Evolutionary conservation across 2,888 invertebrate species (phyloP), one percentile per base, ranked within the genome.

Genomic region (Tipula lateralis): DNA sequence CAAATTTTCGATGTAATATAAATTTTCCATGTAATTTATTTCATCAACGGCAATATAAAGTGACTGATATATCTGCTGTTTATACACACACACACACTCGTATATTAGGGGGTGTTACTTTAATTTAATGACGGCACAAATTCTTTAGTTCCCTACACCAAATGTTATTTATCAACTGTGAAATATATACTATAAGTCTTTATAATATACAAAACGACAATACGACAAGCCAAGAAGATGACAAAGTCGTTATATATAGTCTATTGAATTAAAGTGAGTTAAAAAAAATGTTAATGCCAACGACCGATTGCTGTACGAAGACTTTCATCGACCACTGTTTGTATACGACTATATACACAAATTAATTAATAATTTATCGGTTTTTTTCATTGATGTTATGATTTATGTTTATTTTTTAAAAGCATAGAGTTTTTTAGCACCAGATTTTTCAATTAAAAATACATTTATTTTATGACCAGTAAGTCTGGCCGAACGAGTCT

Each of bases 11-110:
- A 19, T 50, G 50, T 50, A 19, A 50, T n/a, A 7, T 24, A 66
- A 39, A 66, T 66, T 66, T 66, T 66, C 66, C 66, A 66, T 66
- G 66, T 24, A 66, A 66, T 66, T 66, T 66, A 66, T 66, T 66
- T 66, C 66, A 24, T 66, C 66, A 12, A 24, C 66, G 66, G 24
- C 66, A 24, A 5, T 50, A 50, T 5, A 50, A 19, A 66, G 24
- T 66, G 66, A 66, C 66, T 66, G 12, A 7, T 24, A 24, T n/a
- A 6, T 24, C 24, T 66, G 4, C 39, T 13, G 39, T 24, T 19
- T 9, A 66, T 24, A 66, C 2, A 44, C 6, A 32, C 7, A 32
- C 7, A 7, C 7, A 32, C 7, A 32, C 32, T 5, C n/a, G 7
- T 39, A 66, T 66, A 66, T 66, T 66, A 9, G 2, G 66, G 66